Conservation (phyloP, 1,140 invertebrate species). For the Hydropsyche tenuis region DNA sequence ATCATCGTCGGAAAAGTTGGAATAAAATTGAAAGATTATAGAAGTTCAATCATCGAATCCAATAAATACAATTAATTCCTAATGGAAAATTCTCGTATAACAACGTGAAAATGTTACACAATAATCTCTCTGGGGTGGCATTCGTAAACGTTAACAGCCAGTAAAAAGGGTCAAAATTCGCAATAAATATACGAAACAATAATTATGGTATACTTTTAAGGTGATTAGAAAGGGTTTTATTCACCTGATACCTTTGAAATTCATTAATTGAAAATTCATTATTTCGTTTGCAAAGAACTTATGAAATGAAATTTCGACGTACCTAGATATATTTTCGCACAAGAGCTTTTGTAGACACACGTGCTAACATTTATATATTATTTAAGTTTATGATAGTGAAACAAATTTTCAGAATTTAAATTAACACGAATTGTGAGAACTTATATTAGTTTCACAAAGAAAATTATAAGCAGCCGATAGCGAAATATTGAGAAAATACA, state of each 20-base stretch:
- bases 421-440: too few species aligned
- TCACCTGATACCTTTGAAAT: constrained; percentile 2
- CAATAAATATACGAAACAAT: not conserved
- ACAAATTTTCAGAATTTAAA: too few species aligned
- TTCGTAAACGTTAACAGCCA: not conserved
- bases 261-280: not conserved
- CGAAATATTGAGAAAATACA: too few species aligned
- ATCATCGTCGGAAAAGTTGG: not conserved
- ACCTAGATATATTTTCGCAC: too few species aligned
- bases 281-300: too few species aligned
- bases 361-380: too few species aligned
- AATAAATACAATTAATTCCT: not conserved
- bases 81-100: not conserved
- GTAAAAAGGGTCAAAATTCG: constrained; percentile 7
- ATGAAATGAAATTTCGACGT: too few species aligned
- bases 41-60: not conserved
- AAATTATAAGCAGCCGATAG: too few species aligned
- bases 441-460: too few species aligned
- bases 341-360: too few species aligned
- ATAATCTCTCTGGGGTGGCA: not conserved
- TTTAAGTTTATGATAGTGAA: too few species aligned
- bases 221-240: constrained; percentile 2
- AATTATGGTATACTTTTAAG: constrained; percentile 13
- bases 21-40: constrained; percentile 1
- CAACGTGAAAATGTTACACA: not conserved